Evolutionary conservation across 1,140 invertebrate genomes (phyloP).

Genomic region (Babylonia areolata): DNA sequence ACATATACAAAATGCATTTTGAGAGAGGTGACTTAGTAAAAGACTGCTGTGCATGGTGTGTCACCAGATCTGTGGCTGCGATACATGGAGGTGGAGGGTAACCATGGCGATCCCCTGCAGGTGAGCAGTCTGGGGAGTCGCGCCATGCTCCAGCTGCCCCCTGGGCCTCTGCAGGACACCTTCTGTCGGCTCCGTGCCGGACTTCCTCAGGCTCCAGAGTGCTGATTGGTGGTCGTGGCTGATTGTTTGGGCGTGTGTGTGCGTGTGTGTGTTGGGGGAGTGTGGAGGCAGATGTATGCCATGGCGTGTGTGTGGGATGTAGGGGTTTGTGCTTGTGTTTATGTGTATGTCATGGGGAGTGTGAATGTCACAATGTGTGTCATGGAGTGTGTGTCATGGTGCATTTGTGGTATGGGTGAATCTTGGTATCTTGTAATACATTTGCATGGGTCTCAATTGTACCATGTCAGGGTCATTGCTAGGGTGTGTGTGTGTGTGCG

Average conservation of each 20-base stretch:
- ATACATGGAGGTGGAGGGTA: background rate
- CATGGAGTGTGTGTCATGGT: too few species aligned
- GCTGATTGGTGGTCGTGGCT: background rate
- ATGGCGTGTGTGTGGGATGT: too few species aligned
- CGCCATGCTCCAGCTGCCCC: background rate
- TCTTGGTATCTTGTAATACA: too few species aligned
- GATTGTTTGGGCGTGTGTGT: background rate
- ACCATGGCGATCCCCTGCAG: background rate
- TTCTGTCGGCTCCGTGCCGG: background rate
- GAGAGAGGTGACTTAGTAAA: too few species aligned
- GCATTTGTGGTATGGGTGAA: too few species aligned
- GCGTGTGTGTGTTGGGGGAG: background rate
- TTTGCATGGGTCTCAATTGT: too few species aligned
- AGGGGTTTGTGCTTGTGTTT: background rate
- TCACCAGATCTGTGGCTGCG: background rate
- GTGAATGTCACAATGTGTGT: background rate
- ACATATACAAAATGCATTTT: too few species aligned
- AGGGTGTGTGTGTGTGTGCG: too few species aligned
- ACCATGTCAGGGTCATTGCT: too few species aligned
- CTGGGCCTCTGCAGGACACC: background rate
- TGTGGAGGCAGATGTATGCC: background rate
- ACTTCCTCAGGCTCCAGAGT: background rate
- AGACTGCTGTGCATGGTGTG: too few species aligned
- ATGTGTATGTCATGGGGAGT: slow-evolving; percentile 9
- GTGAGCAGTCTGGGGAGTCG: background rate